phyloP scores from a whole-genome alignment of 2,113 vertebrate genomes.

The Gobius niger region DNA sequence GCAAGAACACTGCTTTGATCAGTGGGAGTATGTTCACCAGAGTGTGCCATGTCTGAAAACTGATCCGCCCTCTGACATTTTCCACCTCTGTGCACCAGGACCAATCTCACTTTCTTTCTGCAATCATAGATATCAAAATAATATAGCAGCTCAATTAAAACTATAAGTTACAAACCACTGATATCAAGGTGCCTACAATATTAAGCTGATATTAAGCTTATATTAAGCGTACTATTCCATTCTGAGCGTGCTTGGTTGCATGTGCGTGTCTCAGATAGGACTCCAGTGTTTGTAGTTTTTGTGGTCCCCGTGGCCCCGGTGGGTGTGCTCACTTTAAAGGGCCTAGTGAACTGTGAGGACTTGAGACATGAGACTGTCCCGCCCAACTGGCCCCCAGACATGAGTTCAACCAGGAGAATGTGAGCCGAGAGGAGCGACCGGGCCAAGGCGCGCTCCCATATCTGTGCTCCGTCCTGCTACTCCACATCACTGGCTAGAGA shows the following conservation, averaged over 20 bases:
- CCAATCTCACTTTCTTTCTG: constrained; percentile 29
- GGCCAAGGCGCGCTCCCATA: constrained; percentile 69
- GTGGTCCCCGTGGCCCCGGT: constrained; percentile 64
- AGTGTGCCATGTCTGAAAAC: constrained; percentile 79
- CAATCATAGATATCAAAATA: constrained; percentile 29
- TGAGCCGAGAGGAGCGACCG: constrained; percentile 65
- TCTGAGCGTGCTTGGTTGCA: constrained; percentile 51
- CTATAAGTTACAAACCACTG: not conserved
- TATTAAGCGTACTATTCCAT: constrained; percentile 36
- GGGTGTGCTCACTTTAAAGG: constrained; percentile 78
- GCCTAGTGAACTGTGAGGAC: constrained; percentile 80
- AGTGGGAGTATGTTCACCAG: constrained; percentile 68
- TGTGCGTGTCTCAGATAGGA: constrained; percentile 58
- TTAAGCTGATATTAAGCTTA: not conserved
- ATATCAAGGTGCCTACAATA: no score
- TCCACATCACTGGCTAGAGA: no score
- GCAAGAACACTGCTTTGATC: constrained; percentile 76
- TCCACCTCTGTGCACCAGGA: constrained; percentile 48
- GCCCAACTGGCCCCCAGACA: constrained; percentile 74
- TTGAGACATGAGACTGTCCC: constrained; percentile 76
- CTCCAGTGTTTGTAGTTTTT: constrained; percentile 72
- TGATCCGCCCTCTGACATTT: constrained; percentile 68
- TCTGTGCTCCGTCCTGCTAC: constrained; percentile 47
- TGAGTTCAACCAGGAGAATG: constrained; percentile 72
- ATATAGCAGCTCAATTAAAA: constrained; percentile 45